Conservation (phyloP, 2,113 vertebrate genomes). For the Trogon surrucura region DNA sequence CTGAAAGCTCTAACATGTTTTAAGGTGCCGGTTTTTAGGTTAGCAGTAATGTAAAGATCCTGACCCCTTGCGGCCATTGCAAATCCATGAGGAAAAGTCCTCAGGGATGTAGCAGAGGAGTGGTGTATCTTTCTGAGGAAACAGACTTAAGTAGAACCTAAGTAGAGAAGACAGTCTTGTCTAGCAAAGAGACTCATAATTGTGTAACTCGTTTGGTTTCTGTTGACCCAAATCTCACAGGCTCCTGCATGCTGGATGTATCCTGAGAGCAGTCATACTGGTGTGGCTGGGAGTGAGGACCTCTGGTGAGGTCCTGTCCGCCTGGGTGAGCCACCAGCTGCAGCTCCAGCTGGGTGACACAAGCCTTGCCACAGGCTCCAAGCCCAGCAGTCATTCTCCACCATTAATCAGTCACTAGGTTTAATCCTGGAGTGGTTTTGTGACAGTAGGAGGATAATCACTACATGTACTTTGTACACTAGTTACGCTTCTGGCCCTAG, state of each 20-base stretch:
- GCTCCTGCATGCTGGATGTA: background rate
- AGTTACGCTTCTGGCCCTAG: background rate
- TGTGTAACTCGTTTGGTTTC: background rate
- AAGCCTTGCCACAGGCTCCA: background rate
- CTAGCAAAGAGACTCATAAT: background rate
- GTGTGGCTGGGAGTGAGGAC: background rate
- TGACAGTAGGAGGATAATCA: background rate
- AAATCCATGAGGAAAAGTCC: background rate
- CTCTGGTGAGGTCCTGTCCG: background rate
- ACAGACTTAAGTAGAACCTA: background rate
- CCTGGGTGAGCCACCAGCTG: background rate
- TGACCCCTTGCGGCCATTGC: background rate
- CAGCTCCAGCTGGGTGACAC: background rate
- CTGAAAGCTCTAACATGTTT: background rate
- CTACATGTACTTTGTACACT: background rate
- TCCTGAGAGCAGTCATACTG: rapidly evolving
- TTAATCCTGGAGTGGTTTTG: background rate
- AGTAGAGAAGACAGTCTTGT: background rate
- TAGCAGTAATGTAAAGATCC: background rate
- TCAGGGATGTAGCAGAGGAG: rapidly evolving
- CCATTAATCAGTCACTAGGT: background rate
- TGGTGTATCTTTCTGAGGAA: background rate
- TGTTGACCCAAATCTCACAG: background rate
- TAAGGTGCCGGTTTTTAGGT: background rate
- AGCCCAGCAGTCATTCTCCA: background rate